A percentile compares a stretch with the other conserved stretches of the same genome.
Conservation (phyloP, 1,140 invertebrate genomes). For the Prorops nasuta region DNA sequence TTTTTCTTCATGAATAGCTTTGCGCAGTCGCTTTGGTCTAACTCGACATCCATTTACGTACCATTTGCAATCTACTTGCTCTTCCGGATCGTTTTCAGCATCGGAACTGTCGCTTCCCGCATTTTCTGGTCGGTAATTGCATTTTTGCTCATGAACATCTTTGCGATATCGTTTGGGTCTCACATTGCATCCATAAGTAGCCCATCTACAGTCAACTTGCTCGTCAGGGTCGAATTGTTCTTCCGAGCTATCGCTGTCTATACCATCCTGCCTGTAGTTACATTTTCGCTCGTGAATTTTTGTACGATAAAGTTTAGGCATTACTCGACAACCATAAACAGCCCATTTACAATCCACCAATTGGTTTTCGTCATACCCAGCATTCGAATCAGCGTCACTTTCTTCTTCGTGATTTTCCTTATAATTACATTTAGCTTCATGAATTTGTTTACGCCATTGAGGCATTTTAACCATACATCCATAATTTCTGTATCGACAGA, state of each 20-base stretch:
- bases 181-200: slow-evolving; percentile 18
- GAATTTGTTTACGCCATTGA: slow-evolving; percentile 22
- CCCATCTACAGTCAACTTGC: slow-evolving; percentile 19
- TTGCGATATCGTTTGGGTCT: slow-evolving; percentile 11
- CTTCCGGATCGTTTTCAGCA: slow-evolving; percentile 23
- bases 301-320: slow-evolving; percentile 11
- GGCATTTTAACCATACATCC: slow-evolving; percentile 43
- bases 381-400: slow-evolving; percentile 7
- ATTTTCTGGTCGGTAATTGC: slow-evolving; percentile 17
- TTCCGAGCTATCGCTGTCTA: not conserved
- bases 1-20: slow-evolving; percentile 29
- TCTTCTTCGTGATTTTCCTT: slow-evolving; percentile 6
- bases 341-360: slow-evolving; percentile 19
- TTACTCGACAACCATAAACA: slow-evolving; percentile 18
- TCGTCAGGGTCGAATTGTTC: slow-evolving; percentile 9
- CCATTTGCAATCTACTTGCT: slow-evolving; percentile 30
- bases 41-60: slow-evolving; percentile 31
- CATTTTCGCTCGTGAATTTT: slow-evolving; percentile 21
- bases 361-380: slow-evolving; percentile 5
- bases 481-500: slow-evolving; percentile 30
- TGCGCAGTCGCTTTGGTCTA: slow-evolving; percentile 22
- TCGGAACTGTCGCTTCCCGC: not conserved
- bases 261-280: slow-evolving; percentile 8
- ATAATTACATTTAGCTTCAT: slow-evolving; percentile 44
- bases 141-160: slow-evolving; percentile 20